A percentile compares a stretch with the other conserved stretches of the same genome.
phyloP scores from a whole-genome alignment of 1,140 invertebrate genomes.

The Spodoptera frugiperda region DNA sequence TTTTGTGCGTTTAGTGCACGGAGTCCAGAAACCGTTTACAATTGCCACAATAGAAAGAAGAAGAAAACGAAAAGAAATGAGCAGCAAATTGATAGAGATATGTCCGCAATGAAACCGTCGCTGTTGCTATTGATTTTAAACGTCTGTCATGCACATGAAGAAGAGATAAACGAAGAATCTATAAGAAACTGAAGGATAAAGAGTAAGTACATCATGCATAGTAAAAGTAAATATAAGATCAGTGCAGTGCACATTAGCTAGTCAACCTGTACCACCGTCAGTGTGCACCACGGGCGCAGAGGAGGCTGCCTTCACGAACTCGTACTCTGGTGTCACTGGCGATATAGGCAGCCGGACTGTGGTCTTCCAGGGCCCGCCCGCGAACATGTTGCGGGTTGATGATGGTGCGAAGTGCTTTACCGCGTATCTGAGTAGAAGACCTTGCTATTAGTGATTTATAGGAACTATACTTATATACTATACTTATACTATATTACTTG shows the following conservation, averaged over 20 bases:
- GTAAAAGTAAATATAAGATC: not conserved
- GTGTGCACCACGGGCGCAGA: constrained; percentile 56
- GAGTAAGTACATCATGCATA: not conserved
- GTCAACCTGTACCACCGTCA: constrained; percentile 78
- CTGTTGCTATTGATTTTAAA: too few species aligned
- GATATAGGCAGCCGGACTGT: constrained; percentile 62
- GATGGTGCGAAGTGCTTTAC: constrained; percentile 64
- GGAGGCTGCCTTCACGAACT: constrained; percentile 68
- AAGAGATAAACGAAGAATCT: too few species aligned
- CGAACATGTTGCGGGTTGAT: constrained; percentile 60
- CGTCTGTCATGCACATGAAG: too few species aligned
- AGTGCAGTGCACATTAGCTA: constrained; percentile 68
- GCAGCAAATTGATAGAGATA: too few species aligned
- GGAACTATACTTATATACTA: too few species aligned
- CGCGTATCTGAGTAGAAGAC: constrained; percentile 63
- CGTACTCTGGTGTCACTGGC: constrained; percentile 65
- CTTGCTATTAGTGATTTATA: too few species aligned
- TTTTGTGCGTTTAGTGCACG: constrained; percentile 60
- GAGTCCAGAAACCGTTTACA: constrained; percentile 14
- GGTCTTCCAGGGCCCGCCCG: constrained; percentile 67
- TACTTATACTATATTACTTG: too few species aligned
- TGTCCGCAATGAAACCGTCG: too few species aligned
- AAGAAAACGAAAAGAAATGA: too few species aligned
- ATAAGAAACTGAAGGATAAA: not conserved
- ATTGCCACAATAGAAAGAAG: not conserved